Base-by-base conservation (phyloP, 2,888 invertebrate genomes). In the Dynastes grantii region DNA sequence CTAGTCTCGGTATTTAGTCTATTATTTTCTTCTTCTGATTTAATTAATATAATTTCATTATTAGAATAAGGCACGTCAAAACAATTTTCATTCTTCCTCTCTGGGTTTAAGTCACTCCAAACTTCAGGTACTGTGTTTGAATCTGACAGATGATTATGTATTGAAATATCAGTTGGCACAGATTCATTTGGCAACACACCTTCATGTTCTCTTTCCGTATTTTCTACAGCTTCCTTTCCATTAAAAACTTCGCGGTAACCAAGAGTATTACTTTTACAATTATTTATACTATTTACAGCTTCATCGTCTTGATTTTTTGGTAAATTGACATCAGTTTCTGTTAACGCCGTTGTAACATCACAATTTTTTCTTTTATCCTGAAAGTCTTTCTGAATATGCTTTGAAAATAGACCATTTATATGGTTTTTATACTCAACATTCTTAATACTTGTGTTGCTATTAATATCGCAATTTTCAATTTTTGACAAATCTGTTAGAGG, bases 301-400 rank as follows among this genome's bases (percentile, higher is more conserved):
- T 58, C 61, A 45, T 76, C 40, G 16, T 61, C 6, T 32, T 76
- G 51, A 76, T 55, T 53, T 55, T 45, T 70, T 51, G 68, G 53
- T 70, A 77, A 79, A 79, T 79, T 79, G 79, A 77, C 79, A 73
- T 79, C 71, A 32, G 65, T 77, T 63, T 77, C 75, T n/a, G 53
- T 77, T 79, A 79, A 61, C 65, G 27, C 58, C 22, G 32, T 22
- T 37, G 75, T 49, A 63, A 71, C 58, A 70, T 76, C 76, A 79
- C 65, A 70, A 68, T 32, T 70, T 73, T 77, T 79, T 83, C 86
- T 82, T 80, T 83, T 85, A 80, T 86, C 86, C 82, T 84, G 85
- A 81, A 84, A 86, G 82, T 86, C 86, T 83, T 86, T 86, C 45
- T 81, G 65, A 58, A 80, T 70, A 79, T 58, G 76, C 63, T 27